phyloP scores from a whole-genome alignment of 1,140 invertebrate genomes.

The Drosophila auraria region DNA sequence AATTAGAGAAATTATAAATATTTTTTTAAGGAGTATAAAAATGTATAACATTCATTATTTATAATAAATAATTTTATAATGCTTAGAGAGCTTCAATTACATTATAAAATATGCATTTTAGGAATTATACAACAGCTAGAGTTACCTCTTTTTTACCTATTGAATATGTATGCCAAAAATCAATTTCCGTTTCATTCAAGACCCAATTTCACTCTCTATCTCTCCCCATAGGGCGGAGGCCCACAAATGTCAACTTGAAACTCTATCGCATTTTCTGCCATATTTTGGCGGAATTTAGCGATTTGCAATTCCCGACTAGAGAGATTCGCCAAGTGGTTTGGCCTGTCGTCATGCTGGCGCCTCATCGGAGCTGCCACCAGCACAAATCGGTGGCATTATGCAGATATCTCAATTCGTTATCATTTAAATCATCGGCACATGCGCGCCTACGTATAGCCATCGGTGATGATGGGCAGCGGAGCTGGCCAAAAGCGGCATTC shows the following conservation, averaged over 20 bases:
- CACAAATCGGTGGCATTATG: conserved; percentile 54
- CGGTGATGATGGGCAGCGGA: conserved; percentile 27
- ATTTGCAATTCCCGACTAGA: not conserved
- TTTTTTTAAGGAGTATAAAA: too few relatives aligned
- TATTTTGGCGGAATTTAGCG: conserved; percentile 18
- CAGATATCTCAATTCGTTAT: conserved; percentile 71
- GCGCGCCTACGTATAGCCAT: conserved; percentile 44
- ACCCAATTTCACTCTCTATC: not conserved
- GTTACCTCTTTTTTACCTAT: not conserved
- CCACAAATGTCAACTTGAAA: conserved; percentile 8
- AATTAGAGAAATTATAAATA: not conserved
- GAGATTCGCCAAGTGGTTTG: conserved; percentile 10
- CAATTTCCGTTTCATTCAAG: not conserved
- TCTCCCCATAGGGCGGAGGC: not conserved
- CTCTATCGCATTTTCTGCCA: conserved; percentile 1
- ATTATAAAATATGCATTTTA: not conserved
- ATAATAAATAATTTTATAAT: too few relatives aligned
- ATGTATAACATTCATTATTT: too few relatives aligned
- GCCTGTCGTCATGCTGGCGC: conserved; percentile 35
- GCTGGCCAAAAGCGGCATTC: conserved; percentile 66
- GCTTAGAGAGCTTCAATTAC: not conserved
- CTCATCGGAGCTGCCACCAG: conserved; percentile 25
- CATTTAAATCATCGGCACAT: conserved; percentile 77
- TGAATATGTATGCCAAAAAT: not conserved
- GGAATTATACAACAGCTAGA: not conserved